Base-by-base conservation (phyloP, 92 coral and sea anemone species). In the Bergia sp. region DNA sequence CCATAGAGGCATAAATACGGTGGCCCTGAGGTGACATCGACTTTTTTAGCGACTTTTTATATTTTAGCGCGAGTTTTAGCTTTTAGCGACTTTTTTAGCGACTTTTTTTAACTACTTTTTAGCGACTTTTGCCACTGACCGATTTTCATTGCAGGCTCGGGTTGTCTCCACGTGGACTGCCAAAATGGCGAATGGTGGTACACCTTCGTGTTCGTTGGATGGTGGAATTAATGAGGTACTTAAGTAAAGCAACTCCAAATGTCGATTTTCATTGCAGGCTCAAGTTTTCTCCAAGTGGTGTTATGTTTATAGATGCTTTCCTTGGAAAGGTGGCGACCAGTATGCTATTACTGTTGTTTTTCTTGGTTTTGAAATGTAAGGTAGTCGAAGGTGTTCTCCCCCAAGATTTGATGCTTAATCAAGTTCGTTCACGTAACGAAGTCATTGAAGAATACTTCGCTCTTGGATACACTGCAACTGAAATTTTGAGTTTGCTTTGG, bases 381-480 rank as follows among this genome's bases (percentile, higher is more conserved):
- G 82, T 78, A 65, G 64, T 78, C 65, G 64, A 44, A 78, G 64
- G 82, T 78, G 82, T 78, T 47, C 82, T 78, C 65, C 65, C 82
- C 82, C 82, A 78, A 45, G 82, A 78, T 78, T 78, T 78, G 58
- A 47, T 78, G 82, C 66, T 79, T 49, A 20, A 79, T 79, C 82
- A 47, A 79, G 67, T 47, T 79, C 82, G 67, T 79, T 79, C 78
- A n/a, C 86, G 90, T 15, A 85, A 88, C 80, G 90, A 88, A 80
- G 61, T 88, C 65, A 80, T 88, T 64, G 86, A 88, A 79, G 84
- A 69, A 77, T 79, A 69, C 73, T 88, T 88, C 50, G 76, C 82
- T 81, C 80, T 44, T 23, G 67, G 86, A 67, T 73, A 69, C 39
- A 80, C 53, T 67, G 77, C 85, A 43, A 39, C 75, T 78, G 86